Evolutionary conservation across 1,140 invertebrate species (phyloP), one percentile per base, ranked within the genome.

Genomic region (Phocides pigmalion): DNA sequence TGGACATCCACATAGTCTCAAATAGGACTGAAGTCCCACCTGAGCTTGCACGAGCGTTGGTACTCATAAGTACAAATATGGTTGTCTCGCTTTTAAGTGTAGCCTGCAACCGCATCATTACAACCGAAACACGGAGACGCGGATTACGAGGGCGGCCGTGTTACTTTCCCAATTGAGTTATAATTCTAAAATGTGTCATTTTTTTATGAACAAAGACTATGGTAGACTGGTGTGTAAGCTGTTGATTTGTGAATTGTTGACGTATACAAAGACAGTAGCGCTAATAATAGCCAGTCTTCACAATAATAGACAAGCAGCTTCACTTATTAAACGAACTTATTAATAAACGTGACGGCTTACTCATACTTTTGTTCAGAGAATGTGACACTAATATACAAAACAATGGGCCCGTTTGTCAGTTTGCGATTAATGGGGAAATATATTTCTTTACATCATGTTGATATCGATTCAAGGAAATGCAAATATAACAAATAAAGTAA

Each of bases 271-370:
- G 19, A 47, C 44, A 6, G 17, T 46, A 1, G 0, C 8, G 19
- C 9, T 39, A 54, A 37, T 54, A 41, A 54, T 39, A 39, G 28
- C 15, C 32, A 11, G n/a, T 0, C 16, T 5, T 6, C 28, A 28
- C 41, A 42, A 25, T 20, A 28, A 44, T 46, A 47, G 44, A 46
- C n/a, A n/a, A 39, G n/a, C 41, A 16, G 54, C 15, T 28, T 58
- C 42, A 35, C 39, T 58, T 25, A 32, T 25, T 44, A 42, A 58
- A 22, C 19, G 8, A 47, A 15, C 14, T 58, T 58, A 59, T 35
- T 59, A 59, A 46, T 59, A 59, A 39, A 59, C 11, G 25, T 44
- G 56, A 59, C 9, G 9, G 25, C 25, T 28, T 28, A 28, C 25
- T 28, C 25, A 28, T 39, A 35, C 9, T 11, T 44, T 46, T 17